These are phyloP conservation scores for Pocillopora verrucosa DNA, from an alignment of 64 coral and sea anemone genomes.

Conservation along the genomic window DNA sequence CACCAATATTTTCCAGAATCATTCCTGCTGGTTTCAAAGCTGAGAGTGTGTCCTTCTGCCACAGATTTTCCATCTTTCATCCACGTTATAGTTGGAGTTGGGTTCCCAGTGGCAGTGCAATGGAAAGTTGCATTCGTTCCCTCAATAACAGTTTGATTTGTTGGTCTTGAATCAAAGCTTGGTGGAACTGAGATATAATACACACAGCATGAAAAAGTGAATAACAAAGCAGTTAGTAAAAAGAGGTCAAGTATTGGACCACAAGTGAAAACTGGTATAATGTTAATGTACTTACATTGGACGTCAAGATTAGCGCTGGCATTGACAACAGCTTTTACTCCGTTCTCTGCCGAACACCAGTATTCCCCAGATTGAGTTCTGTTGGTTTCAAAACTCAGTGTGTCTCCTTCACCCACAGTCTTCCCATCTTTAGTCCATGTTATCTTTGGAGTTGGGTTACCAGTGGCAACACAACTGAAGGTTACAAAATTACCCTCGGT, in stretches of 20 bases:
- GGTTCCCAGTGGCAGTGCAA: neutral
- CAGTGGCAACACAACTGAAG: no score
- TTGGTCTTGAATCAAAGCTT: neutral
- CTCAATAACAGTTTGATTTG: neutral
- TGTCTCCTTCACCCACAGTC: no score
- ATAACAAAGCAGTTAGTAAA: no score
- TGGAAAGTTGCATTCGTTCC: neutral
- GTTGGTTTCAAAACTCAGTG: no score
- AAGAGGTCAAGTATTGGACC: no score
- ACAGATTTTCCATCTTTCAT: slow-evolving; percentile 16
- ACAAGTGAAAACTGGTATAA: no score
- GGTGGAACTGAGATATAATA: neutral
- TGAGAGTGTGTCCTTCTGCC: neutral
- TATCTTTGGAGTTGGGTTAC: no score
- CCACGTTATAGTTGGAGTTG: neutral
- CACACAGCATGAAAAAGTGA: no score
- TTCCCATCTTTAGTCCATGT: no score
- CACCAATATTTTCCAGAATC: slow-evolving; percentile 19
- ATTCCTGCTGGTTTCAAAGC: neutral
- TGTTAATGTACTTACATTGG: neutral
- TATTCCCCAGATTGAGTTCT: neutral
- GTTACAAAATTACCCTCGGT: no score
- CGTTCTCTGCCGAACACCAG: slow-evolving; percentile 8
- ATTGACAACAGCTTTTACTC: neutral
- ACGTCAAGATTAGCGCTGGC: neutral